Evolutionary conservation across 2,113 vertebrate genomes (phyloP).

Genomic region (Ciconia stormi): DNA sequence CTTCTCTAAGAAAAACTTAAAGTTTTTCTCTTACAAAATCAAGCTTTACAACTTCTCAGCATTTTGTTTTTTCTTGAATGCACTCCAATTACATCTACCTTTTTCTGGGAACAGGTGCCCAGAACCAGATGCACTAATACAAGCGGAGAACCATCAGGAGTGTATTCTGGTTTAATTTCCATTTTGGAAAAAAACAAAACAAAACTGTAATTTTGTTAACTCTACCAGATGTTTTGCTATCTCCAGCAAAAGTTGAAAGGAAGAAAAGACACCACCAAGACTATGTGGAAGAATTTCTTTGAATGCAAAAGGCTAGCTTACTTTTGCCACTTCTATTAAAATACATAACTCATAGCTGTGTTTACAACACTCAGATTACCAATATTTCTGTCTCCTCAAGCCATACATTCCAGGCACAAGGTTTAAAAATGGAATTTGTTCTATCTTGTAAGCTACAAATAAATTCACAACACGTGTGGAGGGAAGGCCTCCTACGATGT

Average conservation of each 20-base stretch:
- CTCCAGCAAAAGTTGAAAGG: not conserved
- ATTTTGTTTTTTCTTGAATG: not conserved
- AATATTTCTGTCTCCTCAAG: not conserved
- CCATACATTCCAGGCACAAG: not conserved
- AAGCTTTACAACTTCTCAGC: not conserved
- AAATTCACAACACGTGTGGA: not conserved
- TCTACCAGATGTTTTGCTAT: not conserved
- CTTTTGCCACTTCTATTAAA: not conserved
- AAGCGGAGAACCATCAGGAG: not conserved
- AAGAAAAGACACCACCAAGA: not conserved
- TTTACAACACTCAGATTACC: not conserved
- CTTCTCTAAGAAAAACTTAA: not conserved
- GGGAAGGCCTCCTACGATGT: not conserved
- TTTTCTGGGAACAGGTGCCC: not conserved
- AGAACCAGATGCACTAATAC: conserved; percentile 35
- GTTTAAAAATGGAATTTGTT: not conserved
- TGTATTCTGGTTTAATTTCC: conserved; percentile 16
- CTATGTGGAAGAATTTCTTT: not conserved
- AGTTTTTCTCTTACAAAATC: conserved; percentile 19
- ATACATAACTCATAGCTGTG: not conserved
- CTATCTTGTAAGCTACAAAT: not conserved
- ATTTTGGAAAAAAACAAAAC: conserved; percentile 30
- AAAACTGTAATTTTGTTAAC: not conserved
- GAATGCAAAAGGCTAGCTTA: not conserved
- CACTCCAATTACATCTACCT: conserved; percentile 3